Base-by-base conservation (phyloP, 2,113 vertebrate genomes). In the Passerina amoena region DNA sequence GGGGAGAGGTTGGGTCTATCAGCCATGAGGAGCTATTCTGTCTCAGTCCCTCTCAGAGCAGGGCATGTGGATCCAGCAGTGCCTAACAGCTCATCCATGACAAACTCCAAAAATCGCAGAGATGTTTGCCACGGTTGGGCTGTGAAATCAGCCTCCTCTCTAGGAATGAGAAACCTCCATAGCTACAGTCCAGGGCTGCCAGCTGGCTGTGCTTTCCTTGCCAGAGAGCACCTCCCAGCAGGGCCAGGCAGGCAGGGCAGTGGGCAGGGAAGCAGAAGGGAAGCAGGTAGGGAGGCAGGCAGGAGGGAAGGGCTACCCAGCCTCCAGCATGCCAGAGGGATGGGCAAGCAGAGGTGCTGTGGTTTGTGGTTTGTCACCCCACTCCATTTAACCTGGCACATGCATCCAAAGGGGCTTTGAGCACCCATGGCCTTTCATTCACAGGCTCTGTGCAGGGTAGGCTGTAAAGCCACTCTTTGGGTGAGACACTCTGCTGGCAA, bases 131-230 rank as follows among this genome's bases (percentile, higher is more conserved):
- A 86, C 5, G 37, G 86, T 51, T 2, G 0, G 65, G 48, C 83
- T 94, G 86, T 93, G 95, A 90, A 96, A 94, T 95, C 82, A 53
- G 31, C 72, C 85, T 83, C 79, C 88, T 93, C 94, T 94, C 88
- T 40, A 96, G 92, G 94, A 95, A 90, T 94, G 93, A 94, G 68
- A 82, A 91, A 66, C 78, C 44, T 95, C 57, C 15, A 1, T 19
- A 53, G 61, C 61, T 71, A 30, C 15, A 5, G 50, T 19, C 37
- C 89, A 57, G 70, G 45, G 66, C 73, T 82, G 76, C 66, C 15
- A 3, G 54, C 89, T 85, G 93, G 40, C 61, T 65, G 60, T 1
- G 0, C 54, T 42, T 56, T 48, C 53, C 40, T 71, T 48, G 75
- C 65, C 69, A 23, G 69, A 19, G 7, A 60, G 81, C 72, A 61